Evolutionary conservation across 1,140 invertebrate species (phyloP).

Genomic region (Drosophila parvula): DNA sequence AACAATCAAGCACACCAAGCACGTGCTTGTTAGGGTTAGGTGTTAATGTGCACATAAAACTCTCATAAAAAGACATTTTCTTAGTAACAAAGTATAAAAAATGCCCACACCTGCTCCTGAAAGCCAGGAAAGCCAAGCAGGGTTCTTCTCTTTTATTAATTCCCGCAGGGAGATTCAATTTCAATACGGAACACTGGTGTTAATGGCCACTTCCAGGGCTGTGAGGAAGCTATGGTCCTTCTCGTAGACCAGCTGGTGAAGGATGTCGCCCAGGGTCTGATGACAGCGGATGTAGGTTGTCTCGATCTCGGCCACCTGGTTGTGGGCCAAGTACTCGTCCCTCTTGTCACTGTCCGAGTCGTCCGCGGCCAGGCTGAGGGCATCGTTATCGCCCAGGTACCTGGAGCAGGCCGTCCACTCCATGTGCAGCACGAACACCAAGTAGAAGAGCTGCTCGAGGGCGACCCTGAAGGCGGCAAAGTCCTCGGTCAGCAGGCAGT

Average conservation of each 20-base stretch:
- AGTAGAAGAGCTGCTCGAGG: slow-evolving; percentile 70
- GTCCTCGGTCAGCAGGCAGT: slow-evolving; percentile 62
- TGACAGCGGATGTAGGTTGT: slow-evolving; percentile 77
- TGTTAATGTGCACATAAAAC: no score
- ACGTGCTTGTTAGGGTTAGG: no score
- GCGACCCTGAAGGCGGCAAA: slow-evolving; percentile 47
- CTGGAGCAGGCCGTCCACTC: slow-evolving; percentile 57
- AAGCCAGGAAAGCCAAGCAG: no score
- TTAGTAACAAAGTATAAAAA: no score
- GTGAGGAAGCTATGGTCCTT: slow-evolving; percentile 63
- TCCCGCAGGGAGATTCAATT: background rate
- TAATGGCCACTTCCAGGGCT: slow-evolving; percentile 70
- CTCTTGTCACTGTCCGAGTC: background rate
- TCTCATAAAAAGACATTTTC: no score
- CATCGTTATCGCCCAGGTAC: slow-evolving; percentile 55
- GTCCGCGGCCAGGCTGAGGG: slow-evolving; percentile 40
- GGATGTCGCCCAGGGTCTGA: slow-evolving; percentile 58
- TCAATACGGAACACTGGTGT: slow-evolving; percentile 67
- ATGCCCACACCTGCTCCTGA: no score
- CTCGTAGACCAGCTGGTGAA: slow-evolving; percentile 62
- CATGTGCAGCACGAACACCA: slow-evolving; percentile 62
- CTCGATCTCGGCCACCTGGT: slow-evolving; percentile 71
- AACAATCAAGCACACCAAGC: no score
- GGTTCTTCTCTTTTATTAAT: background rate
- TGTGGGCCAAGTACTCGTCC: slow-evolving; percentile 54